Evolutionary conservation across 23 tunicate genomes (phyloP), one percentile per base, ranked within the genome.

Genomic region (Aplidium turbinatum): DNA sequence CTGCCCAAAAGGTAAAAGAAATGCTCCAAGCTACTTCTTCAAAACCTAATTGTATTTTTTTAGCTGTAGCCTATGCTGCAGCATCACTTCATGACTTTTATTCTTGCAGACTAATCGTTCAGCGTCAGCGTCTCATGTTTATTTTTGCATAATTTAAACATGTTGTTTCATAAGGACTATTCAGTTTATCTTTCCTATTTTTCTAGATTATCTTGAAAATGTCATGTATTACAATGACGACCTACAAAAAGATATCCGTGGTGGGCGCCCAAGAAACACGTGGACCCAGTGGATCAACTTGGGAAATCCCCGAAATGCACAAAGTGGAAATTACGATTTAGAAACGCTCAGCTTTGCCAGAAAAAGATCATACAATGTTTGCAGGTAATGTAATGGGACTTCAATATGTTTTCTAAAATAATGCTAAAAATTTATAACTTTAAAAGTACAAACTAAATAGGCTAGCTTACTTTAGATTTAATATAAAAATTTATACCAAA

Each of bases 251-350:
- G 50, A 42, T 16, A 16, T 16, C 50, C 11, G 50, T 16, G 16
- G 16, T 9, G 11, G 13, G 16, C 11, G 16, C 50, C 45, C 55
- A 29, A 25, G 50, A 11, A 21, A 38, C 23, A 28, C 11, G 1
- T 85, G 92, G 92, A 78, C 92, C 2, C 30, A 27, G 4, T 85
- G 84, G 84, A 57, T 85, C 27, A 68, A 69, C 33, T 3, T 38
- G 5, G 51, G 52, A 38, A 38, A 38, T 38, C 47, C 70, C 66
- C 73, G 70, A 29, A 33, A 55, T 18, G 68, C 51, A 31, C 35
- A 21, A 1, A n/a, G n/a, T n/a, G 73, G 68, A 0, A 55, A 19
- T 28, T 86, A 63, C 6, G 92, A 85, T 33, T 56, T 85, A 31
- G 92, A 85, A 70, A 68, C 77, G 26, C 71, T 58, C 35, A 73